Evolutionary conservation across 2,888 invertebrate genomes (phyloP).

Genomic region (Cotesia congregata): DNA sequence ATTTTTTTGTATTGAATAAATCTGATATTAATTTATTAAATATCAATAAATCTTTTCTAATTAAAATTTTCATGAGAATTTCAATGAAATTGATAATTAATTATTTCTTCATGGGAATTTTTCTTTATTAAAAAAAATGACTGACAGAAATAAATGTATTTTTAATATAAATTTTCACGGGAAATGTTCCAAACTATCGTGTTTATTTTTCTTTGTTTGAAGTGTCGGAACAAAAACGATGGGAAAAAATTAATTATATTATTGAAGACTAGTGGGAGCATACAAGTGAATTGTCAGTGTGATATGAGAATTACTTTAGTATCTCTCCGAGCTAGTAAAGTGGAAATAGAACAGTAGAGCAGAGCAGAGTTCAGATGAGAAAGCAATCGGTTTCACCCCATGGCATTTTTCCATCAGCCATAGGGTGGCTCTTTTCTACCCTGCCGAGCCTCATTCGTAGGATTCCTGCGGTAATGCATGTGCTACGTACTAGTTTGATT

Average conservation of each 20-base stretch:
- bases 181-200: neutral
- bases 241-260: constrained; percentile 5
- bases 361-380: constrained; percentile 5
- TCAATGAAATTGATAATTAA: neutral
- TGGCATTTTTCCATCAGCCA: constrained; percentile 50
- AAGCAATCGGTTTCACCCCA: constrained; percentile 31
- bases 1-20: no score
- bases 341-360: neutral
- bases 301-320: neutral
- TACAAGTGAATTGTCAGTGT: constrained; percentile 16
- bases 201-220: neutral
- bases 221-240: neutral
- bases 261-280: neutral
- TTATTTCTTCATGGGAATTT: neutral
- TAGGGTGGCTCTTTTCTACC: constrained; percentile 31
- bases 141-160: neutral
- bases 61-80: neutral
- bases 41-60: no score
- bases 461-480: constrained; percentile 46
- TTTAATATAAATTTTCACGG: neutral
- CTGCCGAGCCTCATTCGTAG: constrained; percentile 29
- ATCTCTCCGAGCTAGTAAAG: neutral
- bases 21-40: no score
- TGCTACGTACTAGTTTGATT: constrained; percentile 37
- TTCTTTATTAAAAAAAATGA: neutral